Conservation (phyloP, 2,113 vertebrate species). For the Cercocebus atys region DNA sequence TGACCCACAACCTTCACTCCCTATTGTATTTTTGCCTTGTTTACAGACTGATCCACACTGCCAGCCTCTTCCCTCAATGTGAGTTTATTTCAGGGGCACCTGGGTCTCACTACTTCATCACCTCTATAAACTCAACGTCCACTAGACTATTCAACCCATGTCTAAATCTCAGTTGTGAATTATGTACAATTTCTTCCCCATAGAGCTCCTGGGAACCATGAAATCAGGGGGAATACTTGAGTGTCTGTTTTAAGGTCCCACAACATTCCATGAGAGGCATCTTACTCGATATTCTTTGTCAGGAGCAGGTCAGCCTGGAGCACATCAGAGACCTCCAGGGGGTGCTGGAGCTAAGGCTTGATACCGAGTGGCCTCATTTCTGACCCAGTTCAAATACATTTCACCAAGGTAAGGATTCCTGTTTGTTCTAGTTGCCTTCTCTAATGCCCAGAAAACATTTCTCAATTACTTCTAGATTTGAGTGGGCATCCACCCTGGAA, state of each 20-base stretch:
- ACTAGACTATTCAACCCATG: neutral
- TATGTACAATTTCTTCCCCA: neutral
- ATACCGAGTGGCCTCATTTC: neutral
- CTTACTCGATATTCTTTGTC: neutral
- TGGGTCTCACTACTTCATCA: neutral
- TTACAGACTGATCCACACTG: fast-evolving
- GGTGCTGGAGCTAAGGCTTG: neutral
- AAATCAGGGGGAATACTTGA: neutral
- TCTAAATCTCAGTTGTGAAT: neutral
- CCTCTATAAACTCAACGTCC: neutral
- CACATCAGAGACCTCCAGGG: neutral
- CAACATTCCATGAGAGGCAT: neutral
- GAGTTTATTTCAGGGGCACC: neutral
- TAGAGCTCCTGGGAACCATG: neutral
- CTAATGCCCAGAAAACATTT: neutral
- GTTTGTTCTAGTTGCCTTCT: neutral
- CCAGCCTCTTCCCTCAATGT: too few relatives aligned
- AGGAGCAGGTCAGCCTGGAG: fast-evolving
- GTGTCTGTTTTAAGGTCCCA: neutral
- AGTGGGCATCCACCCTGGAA: neutral
- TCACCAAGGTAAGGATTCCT: neutral
- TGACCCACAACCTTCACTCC: fast-evolving
- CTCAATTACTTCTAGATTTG: neutral
- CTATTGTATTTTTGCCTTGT: neutral
- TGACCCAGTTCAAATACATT: neutral